Conservation (phyloP, 2,888 invertebrate species). For the Epistrophe grossulariae region DNA sequence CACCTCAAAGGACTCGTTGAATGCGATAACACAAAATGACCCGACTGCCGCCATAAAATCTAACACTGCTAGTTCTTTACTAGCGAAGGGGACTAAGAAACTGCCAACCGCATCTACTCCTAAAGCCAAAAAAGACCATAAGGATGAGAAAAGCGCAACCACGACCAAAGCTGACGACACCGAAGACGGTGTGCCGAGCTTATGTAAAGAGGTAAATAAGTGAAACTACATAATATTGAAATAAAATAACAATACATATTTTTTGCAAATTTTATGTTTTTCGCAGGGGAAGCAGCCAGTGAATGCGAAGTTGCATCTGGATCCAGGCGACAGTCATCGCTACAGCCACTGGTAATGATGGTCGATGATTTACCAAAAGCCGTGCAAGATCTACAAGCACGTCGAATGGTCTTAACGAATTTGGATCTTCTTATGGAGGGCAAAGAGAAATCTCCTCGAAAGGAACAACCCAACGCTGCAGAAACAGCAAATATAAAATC, state of each 20-base stretch:
- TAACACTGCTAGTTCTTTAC: too few relatives aligned
- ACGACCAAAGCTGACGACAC: too few relatives aligned
- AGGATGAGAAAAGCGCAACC: too few relatives aligned
- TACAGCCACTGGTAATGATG: conserved; percentile 92
- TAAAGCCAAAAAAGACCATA: too few relatives aligned
- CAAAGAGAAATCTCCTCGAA: conserved; percentile 82
- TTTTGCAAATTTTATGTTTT: conserved; percentile 34
- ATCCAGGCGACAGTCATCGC: conserved; percentile 77
- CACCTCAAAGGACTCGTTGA: too few relatives aligned
- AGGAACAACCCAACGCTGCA: conserved; percentile 80
- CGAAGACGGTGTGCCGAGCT: too few relatives aligned
- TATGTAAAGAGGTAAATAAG: too few relatives aligned
- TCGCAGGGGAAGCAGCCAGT: conserved; percentile 69
- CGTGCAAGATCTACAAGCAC: conserved; percentile 84
- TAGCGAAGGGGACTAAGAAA: too few relatives aligned
- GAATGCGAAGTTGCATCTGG: conserved; percentile 85
- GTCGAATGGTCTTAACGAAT: conserved; percentile 88
- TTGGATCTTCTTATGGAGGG: conserved; percentile 89
- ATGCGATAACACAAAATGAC: too few relatives aligned
- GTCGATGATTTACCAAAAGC: conserved; percentile 84
- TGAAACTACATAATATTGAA: too few relatives aligned
- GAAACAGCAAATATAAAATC: conserved; percentile 81
- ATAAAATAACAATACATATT: neutral
- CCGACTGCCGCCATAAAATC: too few relatives aligned
- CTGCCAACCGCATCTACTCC: too few relatives aligned